phyloP scores from a whole-genome alignment of 2,888 invertebrate species.

The Yponomeuta cagnagella region DNA sequence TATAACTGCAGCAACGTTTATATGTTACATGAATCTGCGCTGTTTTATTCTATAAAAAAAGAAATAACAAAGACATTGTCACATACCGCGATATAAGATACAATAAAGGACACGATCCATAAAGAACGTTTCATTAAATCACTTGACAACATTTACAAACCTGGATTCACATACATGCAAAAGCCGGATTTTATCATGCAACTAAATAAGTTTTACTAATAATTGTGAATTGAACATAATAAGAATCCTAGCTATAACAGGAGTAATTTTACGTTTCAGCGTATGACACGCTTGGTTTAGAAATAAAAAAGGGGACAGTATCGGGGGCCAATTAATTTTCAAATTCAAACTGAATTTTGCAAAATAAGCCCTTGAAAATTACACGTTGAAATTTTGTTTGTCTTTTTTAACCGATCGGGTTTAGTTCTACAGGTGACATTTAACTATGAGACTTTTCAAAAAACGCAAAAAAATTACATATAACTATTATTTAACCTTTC shows the following conservation, averaged over 20 bases:
- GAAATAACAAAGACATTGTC: too few species aligned
- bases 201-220: slow-evolving; percentile 29
- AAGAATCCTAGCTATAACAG: slow-evolving; percentile 27
- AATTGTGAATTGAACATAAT: slow-evolving; percentile 28
- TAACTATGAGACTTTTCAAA: too few species aligned
- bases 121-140: neutral
- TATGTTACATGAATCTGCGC: too few species aligned
- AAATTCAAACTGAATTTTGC: neutral
- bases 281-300: neutral
- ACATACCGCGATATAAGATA: neutral
- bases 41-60: too few species aligned
- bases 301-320: slow-evolving; percentile 1
- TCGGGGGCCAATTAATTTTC: neutral
- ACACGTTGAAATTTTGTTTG: too few species aligned
- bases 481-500: too few species aligned
- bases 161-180: slow-evolving; percentile 41
- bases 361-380: neutral
- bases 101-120: neutral
- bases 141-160: slow-evolving; percentile 18
- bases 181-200: slow-evolving; percentile 44
- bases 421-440: too few species aligned
- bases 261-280: neutral
- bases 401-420: too few species aligned
- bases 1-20: too few species aligned
- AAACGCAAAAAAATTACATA: too few species aligned